Conservation (phyloP, 2,797 vertebrate species). For the Gadopsis marmoratus region DNA sequence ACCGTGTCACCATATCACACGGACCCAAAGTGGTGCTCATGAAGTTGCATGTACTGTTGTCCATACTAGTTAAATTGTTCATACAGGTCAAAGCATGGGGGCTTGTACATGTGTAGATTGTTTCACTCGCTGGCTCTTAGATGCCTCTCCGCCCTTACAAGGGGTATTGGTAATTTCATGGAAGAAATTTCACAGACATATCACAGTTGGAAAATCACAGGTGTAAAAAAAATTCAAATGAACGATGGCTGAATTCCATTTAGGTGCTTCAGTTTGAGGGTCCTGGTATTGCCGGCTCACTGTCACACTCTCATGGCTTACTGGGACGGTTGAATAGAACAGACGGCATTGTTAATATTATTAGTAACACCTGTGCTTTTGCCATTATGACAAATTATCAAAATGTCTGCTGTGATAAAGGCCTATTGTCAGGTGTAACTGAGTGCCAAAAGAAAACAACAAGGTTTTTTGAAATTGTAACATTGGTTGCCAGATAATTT, state of each 20-base stretch:
- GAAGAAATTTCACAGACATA: neutral
- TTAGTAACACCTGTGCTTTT: too few species aligned
- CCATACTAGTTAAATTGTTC: neutral
- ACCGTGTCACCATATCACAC: constrained; percentile 2
- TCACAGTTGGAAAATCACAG: neutral
- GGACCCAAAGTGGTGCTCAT: neutral
- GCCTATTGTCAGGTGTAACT: neutral
- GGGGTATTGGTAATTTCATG: neutral
- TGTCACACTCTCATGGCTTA: neutral
- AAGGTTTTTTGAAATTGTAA: neutral
- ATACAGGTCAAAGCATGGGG: neutral
- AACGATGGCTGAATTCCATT: neutral
- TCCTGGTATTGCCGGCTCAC: neutral
- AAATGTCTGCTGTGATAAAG: neutral
- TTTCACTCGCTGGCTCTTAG: neutral
- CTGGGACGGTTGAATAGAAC: neutral
- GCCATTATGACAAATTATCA: too few species aligned
- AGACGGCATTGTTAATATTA: neutral
- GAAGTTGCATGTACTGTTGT: neutral
- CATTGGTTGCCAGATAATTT: neutral
- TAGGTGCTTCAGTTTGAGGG: neutral
- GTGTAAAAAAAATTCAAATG: neutral
- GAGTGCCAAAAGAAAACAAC: too few species aligned
- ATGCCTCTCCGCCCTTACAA: neutral
- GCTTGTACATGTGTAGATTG: neutral